Conservation (phyloP, 2,113 vertebrate genomes). For the Strigops habroptila region DNA sequence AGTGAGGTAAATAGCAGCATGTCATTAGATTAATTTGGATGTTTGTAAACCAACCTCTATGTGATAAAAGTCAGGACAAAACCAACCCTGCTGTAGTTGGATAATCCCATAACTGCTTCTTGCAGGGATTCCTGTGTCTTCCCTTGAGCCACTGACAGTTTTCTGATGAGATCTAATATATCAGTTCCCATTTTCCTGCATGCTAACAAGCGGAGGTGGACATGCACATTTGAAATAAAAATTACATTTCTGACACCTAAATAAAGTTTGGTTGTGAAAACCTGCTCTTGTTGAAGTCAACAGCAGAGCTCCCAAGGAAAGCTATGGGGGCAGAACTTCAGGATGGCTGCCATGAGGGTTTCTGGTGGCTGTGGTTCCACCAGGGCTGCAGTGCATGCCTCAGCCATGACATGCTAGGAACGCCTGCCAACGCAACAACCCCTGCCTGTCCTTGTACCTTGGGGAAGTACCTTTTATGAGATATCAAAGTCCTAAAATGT, state of each 20-base stretch:
- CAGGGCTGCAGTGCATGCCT: not conserved
- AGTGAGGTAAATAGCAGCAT: not conserved
- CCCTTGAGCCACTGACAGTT: not conserved
- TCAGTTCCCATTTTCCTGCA: not conserved
- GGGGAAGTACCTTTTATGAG: not conserved
- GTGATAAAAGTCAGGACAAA: not conserved
- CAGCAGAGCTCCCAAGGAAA: not conserved
- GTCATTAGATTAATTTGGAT: not conserved
- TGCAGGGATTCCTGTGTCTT: not conserved
- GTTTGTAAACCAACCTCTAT: not conserved
- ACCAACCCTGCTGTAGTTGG: not conserved
- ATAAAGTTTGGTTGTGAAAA: not conserved
- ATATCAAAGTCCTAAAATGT: not conserved
- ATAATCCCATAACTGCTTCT: not conserved
- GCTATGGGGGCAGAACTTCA: not conserved
- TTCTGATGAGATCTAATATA: not conserved
- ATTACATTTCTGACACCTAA: not conserved
- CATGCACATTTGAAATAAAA: not conserved
- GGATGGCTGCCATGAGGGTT: not conserved
- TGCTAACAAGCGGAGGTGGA: not conserved
- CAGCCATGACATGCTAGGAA: not conserved
- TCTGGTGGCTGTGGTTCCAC: not conserved
- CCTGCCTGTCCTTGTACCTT: not conserved
- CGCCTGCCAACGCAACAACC: not conserved
- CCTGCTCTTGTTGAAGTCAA: not conserved